Evolutionary conservation across 2,888 invertebrate genomes (phyloP), one percentile per base, ranked within the genome.

Genomic region (Parnassius glacialis): DNA sequence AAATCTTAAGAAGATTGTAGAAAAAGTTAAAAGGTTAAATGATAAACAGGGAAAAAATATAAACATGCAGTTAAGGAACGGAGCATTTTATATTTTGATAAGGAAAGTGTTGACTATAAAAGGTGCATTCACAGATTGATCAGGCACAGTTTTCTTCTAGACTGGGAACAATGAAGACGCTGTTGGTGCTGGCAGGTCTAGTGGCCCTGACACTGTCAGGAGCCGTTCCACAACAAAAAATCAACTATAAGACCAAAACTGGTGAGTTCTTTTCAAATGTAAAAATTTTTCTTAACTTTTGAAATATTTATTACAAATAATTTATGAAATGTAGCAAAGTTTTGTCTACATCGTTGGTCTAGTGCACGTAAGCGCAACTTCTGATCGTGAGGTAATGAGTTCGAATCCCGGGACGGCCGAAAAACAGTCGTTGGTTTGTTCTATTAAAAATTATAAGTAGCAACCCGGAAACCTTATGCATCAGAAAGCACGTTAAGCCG

Each of bases 111-210:
- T 64, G 62, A 65, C 67, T 74, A 75, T 74, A 74, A 71, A 74
- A 69, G 58, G 53, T 66, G 57, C 44, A 41, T 10, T 16, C 12
- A 48, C 12, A 53, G 43, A 52, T 56, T 58, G 61, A 59, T 47
- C 44, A 60, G 65, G 75, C 64, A 88, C 87, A 88, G 87, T 88
- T 83, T 75, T 67, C 78, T 78, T 75, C 74, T 72, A 70, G 67
- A 68, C 74, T 72, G 74, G 71, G 68, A 69, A 87, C 74, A 70
- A 91, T 90, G 92, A 92, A 87, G 87, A 87, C 90, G 83, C 84
- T 90, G 80, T 66, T 91, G 67, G 75, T 89, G 64, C 74, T 92
- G 60, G 83, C 87, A 58, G 82, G 82, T 70, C 74, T 90, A 43
- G 76, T 87, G 68, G 87, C 85, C 70, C 70, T 92, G 69, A 84